Base-by-base conservation (phyloP, 2,797 vertebrate species). In the Perodicticus potto region DNA sequence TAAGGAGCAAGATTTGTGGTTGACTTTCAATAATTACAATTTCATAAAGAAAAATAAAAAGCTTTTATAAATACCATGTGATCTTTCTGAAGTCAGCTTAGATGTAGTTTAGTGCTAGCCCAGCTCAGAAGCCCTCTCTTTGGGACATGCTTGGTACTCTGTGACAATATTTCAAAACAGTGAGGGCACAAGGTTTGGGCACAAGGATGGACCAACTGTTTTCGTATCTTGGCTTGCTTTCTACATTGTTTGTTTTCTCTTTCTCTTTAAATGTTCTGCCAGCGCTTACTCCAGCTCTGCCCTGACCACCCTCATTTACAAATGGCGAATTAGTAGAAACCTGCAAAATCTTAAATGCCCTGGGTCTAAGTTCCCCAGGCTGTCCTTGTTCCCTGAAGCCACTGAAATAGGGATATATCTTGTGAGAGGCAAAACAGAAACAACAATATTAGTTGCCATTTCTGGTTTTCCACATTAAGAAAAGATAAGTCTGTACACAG, bases 1-100 rank as follows among this genome's bases (percentile, higher is more conserved):
- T 69, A 74, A 95, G n/a, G n/a, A 65, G 25, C 53, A 90, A 55
- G n/a, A 83, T 91, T 72, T 14, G 85, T 65, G 53, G 29, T 37
- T 95, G 72, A 88, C 34, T 95, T 53, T 53, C n/a, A 85, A 78
- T 65, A 86, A 92, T 89, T 77, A 57, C 43, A 83, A 77, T 65
- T 87, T 90, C 34, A 53, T 77, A 91, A 90, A 72, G 16, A 85
- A 78, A 32, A 76, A 61, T 59, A 91, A 90, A 76, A 72, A 49
- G 13, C 4, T 91, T 95, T 69, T 65, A 32, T 82, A 55, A 89
- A 86, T 84, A 34, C 45, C 34, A 20, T 37, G 67, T 63, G 49
- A n/a, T n/a, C 63, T 95, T 92, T 94, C 32, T 53, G 80, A 95
- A 96, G 76, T 89, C 72, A 77, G 45, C 43, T 77, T 88, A 11